phyloP scores from a whole-genome alignment of 2,113 vertebrate species.

The Balaeniceps rex region DNA sequence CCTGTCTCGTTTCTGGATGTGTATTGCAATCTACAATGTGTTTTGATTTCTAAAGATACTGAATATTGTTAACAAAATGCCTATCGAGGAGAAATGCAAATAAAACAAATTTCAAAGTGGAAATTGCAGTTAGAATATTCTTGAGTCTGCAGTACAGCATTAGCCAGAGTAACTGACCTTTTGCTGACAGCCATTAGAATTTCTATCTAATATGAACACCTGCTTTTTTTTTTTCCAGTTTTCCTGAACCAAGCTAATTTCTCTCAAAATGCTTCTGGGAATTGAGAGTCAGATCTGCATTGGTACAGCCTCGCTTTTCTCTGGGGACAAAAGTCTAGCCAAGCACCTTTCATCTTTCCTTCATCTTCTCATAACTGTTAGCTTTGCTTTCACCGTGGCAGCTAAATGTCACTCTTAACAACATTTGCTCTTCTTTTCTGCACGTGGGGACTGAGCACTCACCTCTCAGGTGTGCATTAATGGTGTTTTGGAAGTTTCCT shows the following conservation, averaged over 20 bases:
- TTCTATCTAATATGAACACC: neutral
- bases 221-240: neutral
- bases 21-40: neutral
- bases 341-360: neutral
- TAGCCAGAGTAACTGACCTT: neutral
- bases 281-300: neutral
- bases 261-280: neutral
- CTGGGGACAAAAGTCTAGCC: neutral
- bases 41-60: slow-evolving; percentile 17
- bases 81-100: neutral
- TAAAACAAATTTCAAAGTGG: slow-evolving; percentile 6
- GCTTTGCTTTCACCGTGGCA: neutral
- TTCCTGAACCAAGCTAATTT: neutral
- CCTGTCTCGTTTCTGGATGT: neutral
- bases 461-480: neutral
- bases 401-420: neutral
- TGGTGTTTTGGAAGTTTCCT: neutral
- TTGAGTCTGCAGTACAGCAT: neutral
- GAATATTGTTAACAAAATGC: neutral
- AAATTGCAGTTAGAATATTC: neutral
- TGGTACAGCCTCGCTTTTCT: neutral
- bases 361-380: neutral
- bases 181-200: neutral
- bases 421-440: neutral
- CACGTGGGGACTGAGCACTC: neutral